Evolutionary conservation across 2,888 invertebrate species (phyloP).

Genomic region (Molanna angustata): DNA sequence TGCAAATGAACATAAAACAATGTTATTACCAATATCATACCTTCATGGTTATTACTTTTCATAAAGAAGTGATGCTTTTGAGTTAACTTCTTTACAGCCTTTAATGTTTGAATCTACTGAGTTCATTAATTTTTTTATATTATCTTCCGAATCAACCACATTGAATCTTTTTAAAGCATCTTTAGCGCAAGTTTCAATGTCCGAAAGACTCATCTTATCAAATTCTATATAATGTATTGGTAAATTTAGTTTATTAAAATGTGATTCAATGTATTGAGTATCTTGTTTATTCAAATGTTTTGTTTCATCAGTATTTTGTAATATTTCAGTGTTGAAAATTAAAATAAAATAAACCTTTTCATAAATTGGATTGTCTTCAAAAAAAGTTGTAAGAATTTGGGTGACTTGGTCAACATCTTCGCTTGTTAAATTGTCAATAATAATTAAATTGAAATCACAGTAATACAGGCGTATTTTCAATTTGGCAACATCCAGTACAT

Average conservation of each 20-base stretch:
- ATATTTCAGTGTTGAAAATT: constrained; percentile 44
- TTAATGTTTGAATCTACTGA: constrained; percentile 46
- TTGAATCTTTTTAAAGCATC: constrained; percentile 6
- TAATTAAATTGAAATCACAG: constrained; percentile 42
- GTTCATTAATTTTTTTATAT: constrained; percentile 39
- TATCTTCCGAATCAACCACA: constrained; percentile 38
- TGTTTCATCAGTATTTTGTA: constrained; percentile 37
- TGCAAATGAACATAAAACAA: no score
- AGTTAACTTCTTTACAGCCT: constrained; percentile 52
- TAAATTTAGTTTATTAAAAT: constrained; percentile 38
- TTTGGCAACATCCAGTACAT: constrained; percentile 36
- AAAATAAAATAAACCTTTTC: constrained; percentile 43
- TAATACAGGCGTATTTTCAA: constrained; percentile 43
- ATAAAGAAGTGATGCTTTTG: constrained; percentile 37
- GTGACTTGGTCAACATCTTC: constrained; percentile 38
- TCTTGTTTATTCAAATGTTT: not conserved
- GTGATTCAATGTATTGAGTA: constrained; percentile 35
- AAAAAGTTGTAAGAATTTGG: constrained; percentile 36
- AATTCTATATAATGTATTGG: constrained; percentile 42
- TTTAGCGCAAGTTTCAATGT: constrained; percentile 44
- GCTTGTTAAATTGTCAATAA: constrained; percentile 45
- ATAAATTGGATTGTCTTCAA: constrained; percentile 37
- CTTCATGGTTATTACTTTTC: constrained; percentile 6
- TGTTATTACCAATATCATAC: not conserved
- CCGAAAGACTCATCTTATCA: constrained; percentile 39